Evolutionary conservation across 2,113 vertebrate species (phyloP).

Genomic region (Todiramphus saurophagus): DNA sequence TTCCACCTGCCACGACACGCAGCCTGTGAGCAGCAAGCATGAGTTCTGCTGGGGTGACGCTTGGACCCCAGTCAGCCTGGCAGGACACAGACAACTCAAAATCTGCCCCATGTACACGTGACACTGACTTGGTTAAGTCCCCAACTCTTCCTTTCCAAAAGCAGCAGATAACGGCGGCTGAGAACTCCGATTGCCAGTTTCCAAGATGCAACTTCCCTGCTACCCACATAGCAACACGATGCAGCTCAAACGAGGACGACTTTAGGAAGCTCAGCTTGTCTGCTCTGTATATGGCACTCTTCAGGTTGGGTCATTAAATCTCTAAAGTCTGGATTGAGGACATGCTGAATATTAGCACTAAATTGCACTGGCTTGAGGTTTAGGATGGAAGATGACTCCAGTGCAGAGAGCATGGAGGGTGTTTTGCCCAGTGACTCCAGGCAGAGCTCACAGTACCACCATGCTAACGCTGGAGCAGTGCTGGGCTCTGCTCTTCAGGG

Average conservation of each 20-base stretch:
- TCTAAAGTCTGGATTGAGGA: background rate
- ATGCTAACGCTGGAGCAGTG: background rate
- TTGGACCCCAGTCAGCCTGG: background rate
- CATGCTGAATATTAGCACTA: background rate
- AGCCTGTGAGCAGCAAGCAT: fast-evolving
- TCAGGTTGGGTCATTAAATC: background rate
- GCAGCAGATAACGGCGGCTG: background rate
- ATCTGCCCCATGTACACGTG: fast-evolving
- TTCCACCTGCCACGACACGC: background rate
- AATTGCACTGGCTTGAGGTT: background rate
- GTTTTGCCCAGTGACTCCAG: background rate
- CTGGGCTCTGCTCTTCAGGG: background rate
- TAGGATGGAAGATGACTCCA: fast-evolving
- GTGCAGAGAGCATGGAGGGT: fast-evolving
- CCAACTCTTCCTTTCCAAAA: background rate
- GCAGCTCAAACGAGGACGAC: background rate
- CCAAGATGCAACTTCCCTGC: background rate
- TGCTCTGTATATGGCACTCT: background rate
- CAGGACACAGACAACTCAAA: background rate
- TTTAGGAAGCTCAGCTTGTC: background rate
- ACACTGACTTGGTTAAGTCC: background rate
- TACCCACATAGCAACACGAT: background rate
- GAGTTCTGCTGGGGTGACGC: background rate
- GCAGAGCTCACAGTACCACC: fast-evolving
- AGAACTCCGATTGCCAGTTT: background rate